Evolutionary conservation across 2,888 invertebrate genomes (phyloP).

Genomic region (Euproctis similis): DNA sequence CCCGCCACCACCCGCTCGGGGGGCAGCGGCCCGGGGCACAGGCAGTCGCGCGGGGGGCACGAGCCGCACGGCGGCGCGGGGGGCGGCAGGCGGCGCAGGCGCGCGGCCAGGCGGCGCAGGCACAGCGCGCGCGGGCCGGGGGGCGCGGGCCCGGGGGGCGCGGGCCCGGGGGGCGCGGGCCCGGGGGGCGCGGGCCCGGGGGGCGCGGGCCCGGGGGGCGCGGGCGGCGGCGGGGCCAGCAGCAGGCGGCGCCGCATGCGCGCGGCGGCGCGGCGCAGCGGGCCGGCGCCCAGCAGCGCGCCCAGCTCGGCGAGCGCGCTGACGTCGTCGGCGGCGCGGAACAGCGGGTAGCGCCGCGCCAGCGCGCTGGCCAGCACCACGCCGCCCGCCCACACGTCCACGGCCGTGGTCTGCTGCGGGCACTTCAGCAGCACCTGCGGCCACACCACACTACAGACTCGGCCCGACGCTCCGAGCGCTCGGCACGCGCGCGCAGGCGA

Average conservation of each 20-base stretch:
- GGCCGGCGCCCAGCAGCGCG: conserved; percentile 83
- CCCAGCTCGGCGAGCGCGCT: conserved; percentile 89
- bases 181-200: conserved; percentile 31
- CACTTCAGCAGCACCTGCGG: conserved; percentile 82
- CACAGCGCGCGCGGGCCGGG: conserved; percentile 41
- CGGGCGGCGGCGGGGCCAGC: conserved; percentile 80
- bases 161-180: conserved; percentile 16
- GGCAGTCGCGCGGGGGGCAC: conserved; percentile 15
- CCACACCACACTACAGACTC: neutral
- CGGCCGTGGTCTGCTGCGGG: conserved; percentile 86
- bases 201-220: conserved; percentile 80
- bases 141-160: conserved; percentile 42
- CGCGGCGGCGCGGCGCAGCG: conserved; percentile 80
- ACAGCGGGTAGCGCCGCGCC: conserved; percentile 88
- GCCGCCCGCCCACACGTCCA: conserved; percentile 93
- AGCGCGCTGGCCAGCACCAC: conserved; percentile 83
- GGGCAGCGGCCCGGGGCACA: conserved; percentile 14
- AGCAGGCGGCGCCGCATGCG: neutral
- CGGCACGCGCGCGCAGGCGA: too few relatives aligned
- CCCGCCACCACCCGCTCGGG: conserved; percentile 6
- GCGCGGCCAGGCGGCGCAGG: conserved; percentile 44
- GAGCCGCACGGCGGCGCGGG: conserved; percentile 4
- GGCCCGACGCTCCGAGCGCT: too few relatives aligned
- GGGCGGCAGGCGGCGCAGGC: conserved; percentile 26
- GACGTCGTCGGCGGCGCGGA: conserved; percentile 83